These are phyloP conservation scores for Porites lutea DNA, from an alignment of 64 coral and sea anemone species.

Conservation along the genomic window DNA sequence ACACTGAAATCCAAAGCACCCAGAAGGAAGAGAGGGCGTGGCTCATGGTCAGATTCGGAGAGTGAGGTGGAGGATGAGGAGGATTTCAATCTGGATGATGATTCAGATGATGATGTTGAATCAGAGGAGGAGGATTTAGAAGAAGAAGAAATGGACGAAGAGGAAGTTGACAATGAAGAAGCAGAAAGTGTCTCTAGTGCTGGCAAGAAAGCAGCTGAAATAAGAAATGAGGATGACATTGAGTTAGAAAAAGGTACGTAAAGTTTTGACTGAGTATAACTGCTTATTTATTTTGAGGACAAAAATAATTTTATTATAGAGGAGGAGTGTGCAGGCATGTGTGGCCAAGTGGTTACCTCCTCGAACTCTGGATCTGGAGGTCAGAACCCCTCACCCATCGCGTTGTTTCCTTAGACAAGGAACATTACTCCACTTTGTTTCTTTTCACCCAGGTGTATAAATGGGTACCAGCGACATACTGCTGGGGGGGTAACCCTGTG, in stretches of 20 bases:
- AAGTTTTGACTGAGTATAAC: no score
- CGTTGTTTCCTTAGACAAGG: no score
- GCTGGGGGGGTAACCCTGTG: no score
- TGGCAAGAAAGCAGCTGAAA: not conserved
- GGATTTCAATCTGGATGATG: conserved; percentile 22
- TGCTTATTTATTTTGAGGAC: no score
- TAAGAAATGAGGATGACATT: not conserved
- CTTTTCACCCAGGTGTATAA: no score
- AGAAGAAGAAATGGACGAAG: not conserved
- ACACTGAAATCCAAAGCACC: not conserved
- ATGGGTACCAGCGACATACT: no score
- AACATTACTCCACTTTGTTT: no score
- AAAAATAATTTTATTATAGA: no score
- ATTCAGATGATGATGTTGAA: conserved; percentile 29
- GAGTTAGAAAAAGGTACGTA: not conserved
- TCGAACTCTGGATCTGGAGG: no score
- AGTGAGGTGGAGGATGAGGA: conserved; percentile 20
- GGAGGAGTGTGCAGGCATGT: no score
- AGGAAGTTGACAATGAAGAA: not conserved
- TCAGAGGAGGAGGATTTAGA: conserved; percentile 1
- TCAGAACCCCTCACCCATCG: no score
- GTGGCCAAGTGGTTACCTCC: no score
- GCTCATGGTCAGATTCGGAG: conserved; percentile 9
- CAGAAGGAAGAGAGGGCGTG: not conserved
- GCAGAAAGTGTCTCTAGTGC: not conserved